Conservation (phyloP, 2,113 vertebrate genomes). For the Etheostoma cragini region DNA sequence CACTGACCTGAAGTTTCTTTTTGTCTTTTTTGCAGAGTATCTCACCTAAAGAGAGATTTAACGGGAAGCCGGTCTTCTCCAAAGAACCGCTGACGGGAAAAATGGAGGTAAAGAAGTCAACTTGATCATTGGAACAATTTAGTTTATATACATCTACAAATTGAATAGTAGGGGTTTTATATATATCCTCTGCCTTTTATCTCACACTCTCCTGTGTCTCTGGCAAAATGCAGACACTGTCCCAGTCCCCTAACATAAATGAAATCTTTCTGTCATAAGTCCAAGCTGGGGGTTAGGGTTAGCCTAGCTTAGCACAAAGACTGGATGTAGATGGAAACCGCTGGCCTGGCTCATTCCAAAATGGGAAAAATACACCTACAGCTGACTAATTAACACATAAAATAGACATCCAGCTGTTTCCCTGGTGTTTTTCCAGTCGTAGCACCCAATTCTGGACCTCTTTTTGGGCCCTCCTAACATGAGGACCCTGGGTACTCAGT, state of each 20-base stretch:
- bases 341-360: not conserved
- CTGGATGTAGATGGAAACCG: not conserved
- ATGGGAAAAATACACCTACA: not conserved
- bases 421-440: not conserved
- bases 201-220: not conserved
- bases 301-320: constrained; percentile 25
- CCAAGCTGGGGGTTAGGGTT: not conserved
- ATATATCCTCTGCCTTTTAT: not conserved
- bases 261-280: not conserved
- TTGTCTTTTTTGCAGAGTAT: constrained; percentile 51
- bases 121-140: not conserved
- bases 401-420: not conserved
- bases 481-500: too few relatives aligned
- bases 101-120: constrained; percentile 44
- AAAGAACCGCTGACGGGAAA: not conserved
- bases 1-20: not conserved
- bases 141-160: not conserved
- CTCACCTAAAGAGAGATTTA: rapidly evolving
- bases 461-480: too few relatives aligned
- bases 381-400: not conserved
- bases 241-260: not conserved
- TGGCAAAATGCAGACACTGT: not conserved
- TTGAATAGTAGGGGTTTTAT: not conserved
- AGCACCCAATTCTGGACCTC: too few relatives aligned
- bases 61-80: constrained; percentile 48